Percentiles rank a stretch among this genome's conserved stretches.
Conservation (phyloP, 2,113 vertebrate species). For the cattle (Bos taurus) region DNA sequence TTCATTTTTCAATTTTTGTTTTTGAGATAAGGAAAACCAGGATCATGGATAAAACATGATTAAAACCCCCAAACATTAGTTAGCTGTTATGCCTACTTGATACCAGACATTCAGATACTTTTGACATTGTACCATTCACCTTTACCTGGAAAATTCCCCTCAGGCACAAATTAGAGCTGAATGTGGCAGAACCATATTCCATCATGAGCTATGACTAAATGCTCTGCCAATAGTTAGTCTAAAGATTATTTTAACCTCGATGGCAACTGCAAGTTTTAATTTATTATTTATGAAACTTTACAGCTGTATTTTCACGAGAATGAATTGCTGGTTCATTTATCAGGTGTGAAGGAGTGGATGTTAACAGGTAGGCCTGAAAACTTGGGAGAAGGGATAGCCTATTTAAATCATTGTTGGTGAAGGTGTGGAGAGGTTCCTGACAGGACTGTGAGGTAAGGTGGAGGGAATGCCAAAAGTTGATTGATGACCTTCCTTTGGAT, state of each 20-base stretch:
- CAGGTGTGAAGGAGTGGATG: conserved; percentile 78
- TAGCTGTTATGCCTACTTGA: neutral
- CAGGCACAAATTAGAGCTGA: neutral
- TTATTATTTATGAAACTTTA: conserved; percentile 78
- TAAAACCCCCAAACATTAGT: neutral
- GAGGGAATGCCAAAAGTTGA: neutral
- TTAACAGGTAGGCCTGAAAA: conserved; percentile 75
- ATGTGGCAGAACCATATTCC: neutral
- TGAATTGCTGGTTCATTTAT: conserved; percentile 70
- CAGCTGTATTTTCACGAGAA: conserved; percentile 77
- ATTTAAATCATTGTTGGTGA: neutral
- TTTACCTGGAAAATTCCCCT: neutral
- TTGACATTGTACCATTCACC: neutral
- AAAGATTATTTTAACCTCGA: neutral
- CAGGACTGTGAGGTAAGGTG: neutral
- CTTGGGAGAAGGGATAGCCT: conserved; percentile 32
- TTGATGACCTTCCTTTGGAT: neutral
- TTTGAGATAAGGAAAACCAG: neutral
- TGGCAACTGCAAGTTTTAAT: conserved; percentile 73
- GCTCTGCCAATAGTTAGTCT: neutral
- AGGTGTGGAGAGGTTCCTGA: conserved; percentile 55
- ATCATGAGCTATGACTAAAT: neutral
- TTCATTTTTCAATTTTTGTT: neutral
- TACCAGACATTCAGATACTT: neutral
- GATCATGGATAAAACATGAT: neutral